Evolutionary conservation across 2,888 invertebrate genomes (phyloP).

Genomic region (Parelbella ahira): DNA sequence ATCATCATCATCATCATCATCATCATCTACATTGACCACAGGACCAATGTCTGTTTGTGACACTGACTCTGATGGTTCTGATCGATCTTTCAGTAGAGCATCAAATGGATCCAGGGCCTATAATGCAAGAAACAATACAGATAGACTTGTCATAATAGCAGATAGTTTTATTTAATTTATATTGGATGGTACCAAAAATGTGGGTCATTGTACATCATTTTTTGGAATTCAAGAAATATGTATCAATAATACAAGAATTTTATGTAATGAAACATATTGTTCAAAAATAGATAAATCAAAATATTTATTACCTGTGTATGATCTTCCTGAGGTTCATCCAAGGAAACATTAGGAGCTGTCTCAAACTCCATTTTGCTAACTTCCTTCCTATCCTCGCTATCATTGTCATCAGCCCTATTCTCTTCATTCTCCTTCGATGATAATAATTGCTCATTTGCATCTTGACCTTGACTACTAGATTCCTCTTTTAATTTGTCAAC

Average conservation of each 20-base stretch:
- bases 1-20: conserved; percentile 49
- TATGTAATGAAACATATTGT: no score
- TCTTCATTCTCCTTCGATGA: conserved; percentile 25
- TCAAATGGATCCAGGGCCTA: conserved; percentile 75
- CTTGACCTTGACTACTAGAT: conserved; percentile 36
- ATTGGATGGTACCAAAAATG: no score
- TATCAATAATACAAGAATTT: no score
- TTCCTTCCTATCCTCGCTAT: conserved; percentile 45
- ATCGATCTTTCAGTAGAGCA: conserved; percentile 60
- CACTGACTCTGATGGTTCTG: conserved; percentile 42
- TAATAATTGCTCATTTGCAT: conserved; percentile 33
- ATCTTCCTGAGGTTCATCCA: conserved; percentile 67
- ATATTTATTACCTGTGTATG: conserved; percentile 59
- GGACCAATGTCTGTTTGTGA: conserved; percentile 39
- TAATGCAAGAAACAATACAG: no score
- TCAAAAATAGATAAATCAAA: neutral
- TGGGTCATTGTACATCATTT: no score
- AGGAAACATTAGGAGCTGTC: conserved; percentile 69
- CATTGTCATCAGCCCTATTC: conserved; percentile 26
- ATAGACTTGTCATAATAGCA: no score
- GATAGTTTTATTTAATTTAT: no score
- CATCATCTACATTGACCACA: conserved; percentile 42
- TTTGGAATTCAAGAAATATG: no score
- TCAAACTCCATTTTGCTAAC: conserved; percentile 73
- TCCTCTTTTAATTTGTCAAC: conserved; percentile 35